phyloP scores from a whole-genome alignment of 2,888 invertebrate species.

The Bombylius major region DNA sequence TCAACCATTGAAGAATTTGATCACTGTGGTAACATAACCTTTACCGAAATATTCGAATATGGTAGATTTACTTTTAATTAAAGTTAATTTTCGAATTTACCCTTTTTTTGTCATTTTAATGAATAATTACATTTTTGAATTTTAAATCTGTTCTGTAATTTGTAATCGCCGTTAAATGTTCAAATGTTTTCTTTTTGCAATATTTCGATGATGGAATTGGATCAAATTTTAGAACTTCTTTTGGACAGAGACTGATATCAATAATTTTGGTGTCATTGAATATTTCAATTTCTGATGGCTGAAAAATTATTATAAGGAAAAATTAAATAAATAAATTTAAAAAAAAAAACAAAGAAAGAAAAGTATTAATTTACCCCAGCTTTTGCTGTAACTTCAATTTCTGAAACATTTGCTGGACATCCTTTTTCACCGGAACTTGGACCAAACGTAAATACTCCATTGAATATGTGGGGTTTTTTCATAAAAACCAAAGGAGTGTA shows the following conservation, averaged over 20 bases:
- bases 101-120: too few species aligned
- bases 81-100: too few species aligned
- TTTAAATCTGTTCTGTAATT: conserved; percentile 31
- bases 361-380: conserved; percentile 29
- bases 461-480: conserved; percentile 31
- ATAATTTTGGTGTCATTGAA: conserved; percentile 18
- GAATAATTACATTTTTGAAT: conserved; percentile 26
- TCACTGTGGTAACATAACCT: too few species aligned
- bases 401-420: conserved; percentile 28
- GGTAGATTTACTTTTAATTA: too few species aligned
- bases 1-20: too few species aligned
- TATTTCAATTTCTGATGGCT: conserved; percentile 27
- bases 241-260: conserved; percentile 31
- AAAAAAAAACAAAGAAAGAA: not conserved
- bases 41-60: too few species aligned
- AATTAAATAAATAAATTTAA: not conserved
- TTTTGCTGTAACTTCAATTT: conserved; percentile 25
- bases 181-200: conserved; percentile 33
- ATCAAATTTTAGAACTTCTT: conserved; percentile 33
- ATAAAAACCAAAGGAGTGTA: conserved; percentile 34
- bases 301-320: conserved; percentile 2
- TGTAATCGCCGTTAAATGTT: conserved; percentile 33
- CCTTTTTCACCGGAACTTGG: conserved; percentile 21
- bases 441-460: conserved; percentile 30
- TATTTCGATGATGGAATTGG: conserved; percentile 35